A percentile compares a stretch with the other conserved stretches of the same genome.
These are phyloP conservation scores for Monopis laevigella DNA, from an alignment of 2,888 invertebrate genomes.

Conservation along the genomic window DNA sequence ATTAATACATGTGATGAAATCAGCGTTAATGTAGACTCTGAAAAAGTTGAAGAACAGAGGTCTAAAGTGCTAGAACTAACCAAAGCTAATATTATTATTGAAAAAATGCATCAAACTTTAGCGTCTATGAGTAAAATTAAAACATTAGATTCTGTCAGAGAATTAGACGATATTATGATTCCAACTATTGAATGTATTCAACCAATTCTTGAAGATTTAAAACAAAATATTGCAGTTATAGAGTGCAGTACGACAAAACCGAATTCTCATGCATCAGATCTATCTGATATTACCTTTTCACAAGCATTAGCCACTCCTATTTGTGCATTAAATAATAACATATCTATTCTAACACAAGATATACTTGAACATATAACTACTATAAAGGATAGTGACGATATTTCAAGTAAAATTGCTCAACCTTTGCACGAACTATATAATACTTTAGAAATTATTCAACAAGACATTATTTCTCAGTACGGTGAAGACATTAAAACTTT, in stretches of 20 bases:
- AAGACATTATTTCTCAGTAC: conserved; percentile 51
- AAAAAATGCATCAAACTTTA: conserved; percentile 45
- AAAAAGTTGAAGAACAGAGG: conserved; percentile 34
- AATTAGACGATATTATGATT: conserved; percentile 24
- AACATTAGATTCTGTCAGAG: conserved; percentile 31
- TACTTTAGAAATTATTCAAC: conserved; percentile 51
- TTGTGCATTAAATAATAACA: conserved; percentile 41
- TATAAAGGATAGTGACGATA: conserved; percentile 32
- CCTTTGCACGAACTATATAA: conserved; percentile 52
- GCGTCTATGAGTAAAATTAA: conserved; percentile 39
- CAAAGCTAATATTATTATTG: conserved; percentile 34
- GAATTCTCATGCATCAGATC: conserved; percentile 28
- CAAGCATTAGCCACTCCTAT: conserved; percentile 42
- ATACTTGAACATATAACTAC: conserved; percentile 40
- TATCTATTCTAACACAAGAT: conserved; percentile 39
- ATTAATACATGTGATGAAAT: conserved; percentile 40
- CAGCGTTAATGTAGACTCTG: conserved; percentile 35
- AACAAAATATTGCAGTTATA: conserved; percentile 38
- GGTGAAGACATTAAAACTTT: conserved; percentile 33
- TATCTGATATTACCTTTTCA: conserved; percentile 49
- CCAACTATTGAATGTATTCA: conserved; percentile 38
- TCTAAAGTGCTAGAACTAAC: conserved; percentile 20
- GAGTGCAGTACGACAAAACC: conserved; percentile 26
- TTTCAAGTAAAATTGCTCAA: conserved; percentile 46
- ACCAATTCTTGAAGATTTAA: conserved; percentile 46